A percentile compares a stretch with the other conserved stretches of the same genome.
These are phyloP conservation scores for Panthera tigris DNA, from an alignment of 2,113 vertebrate genomes.

Conservation along the genomic window DNA sequence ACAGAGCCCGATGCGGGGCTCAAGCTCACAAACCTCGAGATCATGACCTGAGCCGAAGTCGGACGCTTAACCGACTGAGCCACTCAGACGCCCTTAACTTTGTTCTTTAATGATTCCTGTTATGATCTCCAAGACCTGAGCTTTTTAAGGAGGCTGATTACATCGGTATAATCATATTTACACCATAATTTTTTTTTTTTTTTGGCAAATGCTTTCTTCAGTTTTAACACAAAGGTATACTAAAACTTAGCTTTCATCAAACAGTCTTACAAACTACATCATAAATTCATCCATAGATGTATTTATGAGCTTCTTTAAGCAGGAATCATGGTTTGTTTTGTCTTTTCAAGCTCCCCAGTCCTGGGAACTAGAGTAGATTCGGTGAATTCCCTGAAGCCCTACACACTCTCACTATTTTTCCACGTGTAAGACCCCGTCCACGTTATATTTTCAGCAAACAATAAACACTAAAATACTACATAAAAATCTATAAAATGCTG, in stretches of 20 bases:
- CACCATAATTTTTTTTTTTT: not conserved
- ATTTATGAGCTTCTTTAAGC: not conserved
- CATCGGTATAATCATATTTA: not conserved
- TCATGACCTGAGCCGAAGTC: too few relatives aligned
- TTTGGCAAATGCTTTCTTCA: not conserved
- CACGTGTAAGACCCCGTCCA: not conserved
- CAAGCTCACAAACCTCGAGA: too few relatives aligned
- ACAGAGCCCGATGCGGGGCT: too few relatives aligned
- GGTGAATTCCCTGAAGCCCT: not conserved
- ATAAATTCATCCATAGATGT: not conserved
- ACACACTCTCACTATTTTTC: not conserved
- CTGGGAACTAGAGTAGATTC: not conserved
- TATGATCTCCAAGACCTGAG: not conserved
- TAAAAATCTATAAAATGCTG: not conserved
- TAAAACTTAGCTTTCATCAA: constrained; percentile 3
- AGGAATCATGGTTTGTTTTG: not conserved
- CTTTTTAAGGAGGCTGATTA: not conserved
- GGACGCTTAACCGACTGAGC: too few relatives aligned
- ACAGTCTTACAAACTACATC: not conserved
- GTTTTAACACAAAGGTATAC: not conserved
- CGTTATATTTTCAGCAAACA: not conserved
- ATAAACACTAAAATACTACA: not conserved
- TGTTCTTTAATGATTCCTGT: not conserved
- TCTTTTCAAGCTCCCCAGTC: not conserved
- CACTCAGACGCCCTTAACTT: not conserved